Evolutionary conservation across 2,888 invertebrate species (phyloP).

Genomic region (Perizoma flavofasciatum): DNA sequence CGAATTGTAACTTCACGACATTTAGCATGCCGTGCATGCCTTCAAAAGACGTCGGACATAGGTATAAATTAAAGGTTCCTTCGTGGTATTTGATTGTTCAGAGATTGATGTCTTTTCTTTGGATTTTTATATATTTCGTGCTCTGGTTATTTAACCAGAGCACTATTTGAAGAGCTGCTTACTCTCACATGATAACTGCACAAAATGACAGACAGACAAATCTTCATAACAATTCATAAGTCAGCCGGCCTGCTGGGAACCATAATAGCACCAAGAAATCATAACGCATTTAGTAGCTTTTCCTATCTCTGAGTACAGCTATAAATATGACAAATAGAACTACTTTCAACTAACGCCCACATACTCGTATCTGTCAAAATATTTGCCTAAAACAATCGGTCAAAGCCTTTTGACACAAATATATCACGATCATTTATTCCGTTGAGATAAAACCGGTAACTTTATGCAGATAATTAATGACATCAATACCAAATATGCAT

Average conservation of each 20-base stretch:
- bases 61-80: conserved; percentile 35
- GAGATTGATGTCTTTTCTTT: conserved; percentile 11
- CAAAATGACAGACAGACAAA: conserved; percentile 13
- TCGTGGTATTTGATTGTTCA: conserved; percentile 24
- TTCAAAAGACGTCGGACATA: conserved; percentile 35
- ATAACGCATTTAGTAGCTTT: conserved; percentile 1
- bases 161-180: not conserved
- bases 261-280: conserved; percentile 12
- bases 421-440: conserved; percentile 24
- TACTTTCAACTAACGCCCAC: conserved; percentile 31
- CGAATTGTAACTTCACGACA: conserved; percentile 42
- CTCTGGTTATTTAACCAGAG: too few species aligned
- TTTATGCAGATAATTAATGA: conserved; percentile 34
- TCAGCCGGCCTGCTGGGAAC: conserved; percentile 8
- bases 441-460: conserved; percentile 26
- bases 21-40: conserved; percentile 41
- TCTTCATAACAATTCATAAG: conserved; percentile 18
- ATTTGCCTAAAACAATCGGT: conserved; percentile 29
- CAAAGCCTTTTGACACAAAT: conserved; percentile 38
- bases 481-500: conserved; percentile 25
- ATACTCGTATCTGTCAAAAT: conserved; percentile 4
- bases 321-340: conserved; percentile 20
- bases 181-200: conserved; percentile 7
- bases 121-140: not conserved
- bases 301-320: not conserved